Base-by-base conservation (phyloP, 2,888 invertebrate genomes). In the Tubulanus polymorphus region DNA sequence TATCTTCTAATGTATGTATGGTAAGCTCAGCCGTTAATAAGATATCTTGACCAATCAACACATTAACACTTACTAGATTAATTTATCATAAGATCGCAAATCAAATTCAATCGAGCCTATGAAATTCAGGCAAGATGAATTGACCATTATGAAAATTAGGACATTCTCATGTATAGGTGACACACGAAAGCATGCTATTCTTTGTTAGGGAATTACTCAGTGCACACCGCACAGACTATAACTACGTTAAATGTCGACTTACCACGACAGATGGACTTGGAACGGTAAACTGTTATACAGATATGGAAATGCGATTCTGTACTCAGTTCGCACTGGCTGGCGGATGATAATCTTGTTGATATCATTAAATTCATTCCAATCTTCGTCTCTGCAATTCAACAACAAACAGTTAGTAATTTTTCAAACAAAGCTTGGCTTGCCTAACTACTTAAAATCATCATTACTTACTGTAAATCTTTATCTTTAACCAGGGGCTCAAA, bases 321-420 rank as follows among this genome's bases (percentile, higher is more conserved):
- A 99, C 80, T 99, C 99, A 0, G 99, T 99, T 62, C 99, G 85
- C 65, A 99, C 92, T 2, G 97, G 97, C 75, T 99, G 97, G 8
- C 99, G 85, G 68, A 99, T 99, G 63, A 99, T 99, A 70, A 99
- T 97, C 82, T 99, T 99, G 80, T 99, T 99, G 67, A 99, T 99
- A 75, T 99, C 99, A 82, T 99, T 99, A 75, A 99, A 99, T 81
- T 99, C 99, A 81, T 99, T 99, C 99, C 99, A 99, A 79, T 99
- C 99, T 82, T 99, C 99, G 82, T 99, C 99, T 1, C 93, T 89
- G 69, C 23, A 81, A 78, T 26, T 32, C 54, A 20, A 26, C 23
- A 47, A 56, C 37, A 46, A 29, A 37, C 10, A 15, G 23, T n/a
- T 23, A 18, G 10, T n/a, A n/a, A n/a, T 15, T 46, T 46, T 46